Percentiles rank a stretch among this genome's conserved stretches.
Evolutionary conservation across 2,113 vertebrate species (phyloP).

Genomic region (Ageneiosus marmoratus): DNA sequence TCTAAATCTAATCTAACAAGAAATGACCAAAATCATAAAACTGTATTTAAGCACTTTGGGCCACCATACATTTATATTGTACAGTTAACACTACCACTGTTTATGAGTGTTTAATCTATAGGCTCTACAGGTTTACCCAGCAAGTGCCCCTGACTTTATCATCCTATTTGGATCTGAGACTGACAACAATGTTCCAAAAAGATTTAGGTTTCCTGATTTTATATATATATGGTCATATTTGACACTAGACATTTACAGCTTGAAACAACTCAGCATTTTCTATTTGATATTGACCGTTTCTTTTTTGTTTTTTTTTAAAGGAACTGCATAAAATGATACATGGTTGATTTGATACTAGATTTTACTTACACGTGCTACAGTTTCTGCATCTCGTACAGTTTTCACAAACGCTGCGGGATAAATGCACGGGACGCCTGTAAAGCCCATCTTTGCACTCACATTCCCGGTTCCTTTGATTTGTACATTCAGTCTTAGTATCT

Average conservation of each 20-base stretch:
- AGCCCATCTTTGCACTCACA: slow-evolving; percentile 41
- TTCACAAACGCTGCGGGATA: accelerated
- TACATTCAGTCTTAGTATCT: neutral
- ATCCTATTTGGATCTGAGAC: neutral
- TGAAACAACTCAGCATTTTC: neutral
- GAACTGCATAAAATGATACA: neutral
- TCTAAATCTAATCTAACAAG: neutral
- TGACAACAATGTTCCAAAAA: neutral
- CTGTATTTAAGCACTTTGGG: neutral
- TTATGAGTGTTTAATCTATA: neutral
- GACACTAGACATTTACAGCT: neutral
- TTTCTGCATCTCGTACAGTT: slow-evolving; percentile 33
- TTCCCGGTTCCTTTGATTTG: neutral
- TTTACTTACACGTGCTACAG: slow-evolving; percentile 8
- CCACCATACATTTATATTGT: neutral
- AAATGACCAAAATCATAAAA: neutral
- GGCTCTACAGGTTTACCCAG: neutral
- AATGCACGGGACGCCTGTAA: neutral
- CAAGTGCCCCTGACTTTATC: neutral
- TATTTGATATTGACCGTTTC: neutral
- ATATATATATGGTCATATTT: neutral
- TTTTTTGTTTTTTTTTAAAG: no score
- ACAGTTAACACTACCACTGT: neutral
- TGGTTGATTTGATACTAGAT: neutral
- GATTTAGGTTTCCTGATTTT: neutral